Conservation (phyloP, 2,888 invertebrate genomes). For the Cremastinae sp. region DNA sequence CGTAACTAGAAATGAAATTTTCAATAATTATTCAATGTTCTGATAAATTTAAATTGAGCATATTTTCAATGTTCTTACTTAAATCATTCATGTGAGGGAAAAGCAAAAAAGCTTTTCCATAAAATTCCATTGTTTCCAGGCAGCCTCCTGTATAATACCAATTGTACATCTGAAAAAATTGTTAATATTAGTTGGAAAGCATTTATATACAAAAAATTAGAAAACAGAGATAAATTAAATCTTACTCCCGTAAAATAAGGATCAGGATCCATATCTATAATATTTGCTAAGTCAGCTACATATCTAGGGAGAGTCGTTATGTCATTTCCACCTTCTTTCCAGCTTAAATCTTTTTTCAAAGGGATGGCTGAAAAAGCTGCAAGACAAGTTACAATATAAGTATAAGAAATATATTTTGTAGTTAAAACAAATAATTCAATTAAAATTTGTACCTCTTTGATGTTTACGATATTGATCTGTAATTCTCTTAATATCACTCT, state of each 20-base stretch:
- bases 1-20: conserved; percentile 67
- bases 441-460: conserved; percentile 61
- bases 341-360: conserved; percentile 65
- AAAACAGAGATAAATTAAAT: conserved; percentile 3
- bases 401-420: conserved; percentile 10
- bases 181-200: neutral
- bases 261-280: conserved; percentile 76
- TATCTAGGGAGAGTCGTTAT: conserved; percentile 69
- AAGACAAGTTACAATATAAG: conserved; percentile 22
- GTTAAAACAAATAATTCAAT: neutral
- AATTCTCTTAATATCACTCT: conserved; percentile 69
- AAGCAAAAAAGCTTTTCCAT: conserved; percentile 69
- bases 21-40: too few relatives aligned
- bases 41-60: conserved; percentile 4
- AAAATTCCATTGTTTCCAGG: conserved; percentile 65
- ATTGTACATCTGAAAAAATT: conserved; percentile 72
- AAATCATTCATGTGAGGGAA: conserved; percentile 75
- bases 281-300: conserved; percentile 72
- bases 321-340: conserved; percentile 50
- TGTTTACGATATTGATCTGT: conserved; percentile 67
- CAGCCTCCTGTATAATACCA: conserved; percentile 78
- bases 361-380: conserved; percentile 61
- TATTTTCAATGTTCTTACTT: conserved; percentile 68
- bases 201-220: neutral
- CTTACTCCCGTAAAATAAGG: conserved; percentile 75